Evolutionary conservation across 2,113 vertebrate species (phyloP).

Genomic region (Tyto alba): DNA sequence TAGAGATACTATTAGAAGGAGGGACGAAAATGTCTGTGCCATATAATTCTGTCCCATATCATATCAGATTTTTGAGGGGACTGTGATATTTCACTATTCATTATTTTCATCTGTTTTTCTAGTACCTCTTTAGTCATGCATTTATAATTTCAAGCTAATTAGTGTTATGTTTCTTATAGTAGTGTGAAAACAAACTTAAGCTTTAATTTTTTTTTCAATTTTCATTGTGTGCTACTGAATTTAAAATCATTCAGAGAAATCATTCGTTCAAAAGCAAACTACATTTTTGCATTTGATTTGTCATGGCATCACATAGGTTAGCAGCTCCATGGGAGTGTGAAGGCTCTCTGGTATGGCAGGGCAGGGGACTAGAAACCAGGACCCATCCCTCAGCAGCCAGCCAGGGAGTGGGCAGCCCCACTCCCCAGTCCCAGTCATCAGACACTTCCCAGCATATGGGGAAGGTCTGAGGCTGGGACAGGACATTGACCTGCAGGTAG

Average conservation of each 20-base stretch:
- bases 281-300: background rate
- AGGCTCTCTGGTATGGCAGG: background rate
- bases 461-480: background rate
- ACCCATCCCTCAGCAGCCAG: background rate
- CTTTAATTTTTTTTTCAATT: background rate
- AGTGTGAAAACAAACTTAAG: background rate
- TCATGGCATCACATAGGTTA: accelerated
- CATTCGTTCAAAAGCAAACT: background rate
- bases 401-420: background rate
- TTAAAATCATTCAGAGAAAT: background rate
- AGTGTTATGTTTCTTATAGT: background rate
- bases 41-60: background rate
- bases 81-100: background rate
- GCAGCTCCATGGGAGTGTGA: background rate
- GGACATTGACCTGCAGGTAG: accelerated
- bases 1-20: background rate
- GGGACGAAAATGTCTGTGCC: background rate
- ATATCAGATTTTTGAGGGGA: background rate
- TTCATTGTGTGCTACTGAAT: background rate
- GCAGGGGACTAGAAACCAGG: background rate
- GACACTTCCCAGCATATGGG: background rate
- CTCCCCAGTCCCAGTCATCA: accelerated
- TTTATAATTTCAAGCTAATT: background rate
- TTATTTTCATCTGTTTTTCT: background rate
- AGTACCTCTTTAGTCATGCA: background rate